Evolutionary conservation across 92 coral and sea anemone genomes (phyloP), one percentile per base, ranked within the genome.

Genomic region (Hydrozoanthus gracilis): DNA sequence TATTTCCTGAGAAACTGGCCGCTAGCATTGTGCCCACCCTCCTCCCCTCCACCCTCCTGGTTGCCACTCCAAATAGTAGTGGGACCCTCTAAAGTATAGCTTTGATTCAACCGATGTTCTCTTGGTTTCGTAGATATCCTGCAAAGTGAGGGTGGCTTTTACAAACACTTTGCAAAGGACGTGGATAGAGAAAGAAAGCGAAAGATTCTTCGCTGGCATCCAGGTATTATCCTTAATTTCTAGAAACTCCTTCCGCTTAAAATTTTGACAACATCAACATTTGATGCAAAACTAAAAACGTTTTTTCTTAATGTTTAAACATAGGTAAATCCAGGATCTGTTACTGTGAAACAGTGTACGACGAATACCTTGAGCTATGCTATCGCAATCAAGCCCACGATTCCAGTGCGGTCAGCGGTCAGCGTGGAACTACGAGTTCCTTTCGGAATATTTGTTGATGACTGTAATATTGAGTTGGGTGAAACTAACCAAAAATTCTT

Each of bases 101-200:
- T n/a, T n/a, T n/a, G n/a, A n/a, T n/a, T n/a, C n/a, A n/a, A 13
- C 12, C 27, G 18, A 3, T 71, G 14, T 44, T 51, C 47, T 71
- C 12, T n/a, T n/a, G 17, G 4, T 27, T 46, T 76, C 54, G 51
- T 66, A 76, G 82, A 76, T 76, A 17, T 76, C 82, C 8, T 76
- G 82, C 67, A 76, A 76, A 56, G 82, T 76, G 5, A 52, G 82
- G 12, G 82, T 76, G 46, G 65, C 82, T 12, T 76, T 76, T 18
- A 52, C 82, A 7, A 76, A 54, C 50, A 52, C 82, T 15, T 10
- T 76, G 2, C 82, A 76, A 27, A 76, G 8, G 8, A 8, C 27
- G 35, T 76, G 82, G 82, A 76, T 66, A 3, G 82, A 52, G 44
- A 76, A 76, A 56, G 82, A 76, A 49, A 76, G 82, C 14, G 82